Base-by-base conservation (phyloP, 1,140 invertebrate genomes). In the Diorhabda sublineata region DNA sequence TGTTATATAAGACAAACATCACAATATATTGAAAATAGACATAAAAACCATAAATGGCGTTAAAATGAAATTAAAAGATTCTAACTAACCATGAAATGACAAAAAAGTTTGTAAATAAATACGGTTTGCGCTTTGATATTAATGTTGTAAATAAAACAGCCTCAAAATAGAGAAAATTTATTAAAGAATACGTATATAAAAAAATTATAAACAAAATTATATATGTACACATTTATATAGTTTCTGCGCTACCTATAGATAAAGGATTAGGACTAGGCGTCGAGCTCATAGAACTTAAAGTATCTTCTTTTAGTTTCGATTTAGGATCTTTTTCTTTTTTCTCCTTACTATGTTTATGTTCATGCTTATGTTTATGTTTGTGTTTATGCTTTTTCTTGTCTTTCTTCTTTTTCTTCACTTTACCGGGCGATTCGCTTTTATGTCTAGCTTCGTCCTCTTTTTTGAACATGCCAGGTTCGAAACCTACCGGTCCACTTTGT, bases 341-440 rank as follows among this genome's bases (percentile, higher is more conserved):
- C 71, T 84, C 82, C 9, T 81, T 81, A 70, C 85, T 84, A 52
- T 80, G 82, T 64, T 84, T 81, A 72, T 90, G 88, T 71, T 91
- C 86, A 77, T 87, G 89, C 74, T 89, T 89, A 79, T 92, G 90
- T 71, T 90, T 89, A 73, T 90, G 89, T 71, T 91, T 91, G 74
- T 91, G 86, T 75, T 89, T 91, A 71, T 92, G 89, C 77, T 92
- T 92, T 80, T 93, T 91, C 76, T 92, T 93, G 64, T 93, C 89
- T 75, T 93, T 92, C 75, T 93, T 92, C 80, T 93, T 92, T 77
- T 93, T 92, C 78, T 93, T 92, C 64, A 71, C 70, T 69, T 75
- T 65, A 47, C 71, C 66, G 43, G 67, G 68, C 58, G 73, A 60
- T 61, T 66, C 69, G 66, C 58, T 71, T 74, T 85, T 86, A 47